Base-by-base conservation (phyloP, 2,888 invertebrate genomes). In the Tetramorium bicarinatum region DNA sequence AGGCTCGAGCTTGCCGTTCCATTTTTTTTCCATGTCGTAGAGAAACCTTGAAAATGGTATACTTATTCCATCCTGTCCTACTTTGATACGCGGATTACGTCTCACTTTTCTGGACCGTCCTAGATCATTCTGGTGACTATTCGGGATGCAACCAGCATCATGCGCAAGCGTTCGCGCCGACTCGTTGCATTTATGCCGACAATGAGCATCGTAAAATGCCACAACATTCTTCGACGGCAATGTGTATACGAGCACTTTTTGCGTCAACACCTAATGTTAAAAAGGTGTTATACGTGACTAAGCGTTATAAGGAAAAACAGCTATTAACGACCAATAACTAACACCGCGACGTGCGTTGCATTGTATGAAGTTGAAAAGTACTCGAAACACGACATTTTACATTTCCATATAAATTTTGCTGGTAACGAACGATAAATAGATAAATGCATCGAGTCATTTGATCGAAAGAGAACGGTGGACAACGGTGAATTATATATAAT, bases 241-340 rank as follows among this genome's bases (percentile, higher is more conserved):
- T 61, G 34, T 9, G 3, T 61, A 34, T 34, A 29, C 7, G 67
- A 29, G n/a, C 8, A 13, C 49, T 69, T 49, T 29, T 49, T n/a
- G n/a, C 29, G n/a, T 67, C 67, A 44, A 44, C 44, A 47, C 15
- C 29, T 29, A 29, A 29, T 8, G 13, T 18, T 8, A 34, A 34
- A 34, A 49, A 69, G 29, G 29, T 69, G 49, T 7, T 49, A n/a
- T 61, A 69, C 21, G n/a, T 69, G 67, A 69, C 67, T 69, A 69
- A 69, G 49, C 67, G 18, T 11, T 11, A 18, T n/a, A 6, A 69
- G n/a, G 18, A 34, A 69, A 66, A 69, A 49, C 13, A 69, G 8
- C 29, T 49, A 49, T 34, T 49, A 67, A 69, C 29, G 67, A 49
- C 18, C n/a, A 13, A 29, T 67, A 49, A 69, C 44, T 47, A 49